Conservation (phyloP, 2,888 invertebrate species). For the Philaethria dido region DNA sequence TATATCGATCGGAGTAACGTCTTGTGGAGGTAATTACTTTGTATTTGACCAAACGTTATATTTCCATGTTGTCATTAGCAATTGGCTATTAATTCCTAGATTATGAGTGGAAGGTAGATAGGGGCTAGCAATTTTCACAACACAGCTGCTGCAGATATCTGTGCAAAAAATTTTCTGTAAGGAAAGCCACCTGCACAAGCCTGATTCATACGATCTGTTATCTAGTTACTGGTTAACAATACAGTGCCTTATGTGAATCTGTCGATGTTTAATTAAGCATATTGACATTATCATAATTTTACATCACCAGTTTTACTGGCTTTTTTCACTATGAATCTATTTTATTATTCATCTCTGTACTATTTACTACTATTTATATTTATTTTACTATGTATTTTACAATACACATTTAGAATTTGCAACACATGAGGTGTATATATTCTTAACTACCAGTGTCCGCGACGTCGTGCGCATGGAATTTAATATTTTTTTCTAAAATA, state of each 20-base stretch:
- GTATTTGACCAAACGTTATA: constrained; percentile 72
- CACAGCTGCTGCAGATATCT: constrained; percentile 72
- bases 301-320: too few species aligned
- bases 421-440: too few species aligned
- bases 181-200: constrained; percentile 74
- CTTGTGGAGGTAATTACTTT: constrained; percentile 69
- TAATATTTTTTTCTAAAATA: too few species aligned
- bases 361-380: too few species aligned
- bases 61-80: constrained; percentile 81
- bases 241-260: constrained; percentile 35
- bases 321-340: too few species aligned
- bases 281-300: background rate
- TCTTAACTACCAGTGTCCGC: too few species aligned
- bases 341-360: too few species aligned
- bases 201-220: constrained; percentile 54
- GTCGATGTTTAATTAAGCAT: constrained; percentile 31
- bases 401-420: too few species aligned
- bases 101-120: constrained; percentile 74
- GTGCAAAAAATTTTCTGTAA: constrained; percentile 77
- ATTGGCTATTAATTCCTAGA: constrained; percentile 79
- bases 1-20: constrained; percentile 60
- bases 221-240: constrained; percentile 49
- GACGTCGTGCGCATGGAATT: too few species aligned
- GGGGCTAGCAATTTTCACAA: constrained; percentile 80
- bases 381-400: too few species aligned